Evolutionary conservation across 1,140 invertebrate species (phyloP).

Genomic region (Drosophila tristis): DNA sequence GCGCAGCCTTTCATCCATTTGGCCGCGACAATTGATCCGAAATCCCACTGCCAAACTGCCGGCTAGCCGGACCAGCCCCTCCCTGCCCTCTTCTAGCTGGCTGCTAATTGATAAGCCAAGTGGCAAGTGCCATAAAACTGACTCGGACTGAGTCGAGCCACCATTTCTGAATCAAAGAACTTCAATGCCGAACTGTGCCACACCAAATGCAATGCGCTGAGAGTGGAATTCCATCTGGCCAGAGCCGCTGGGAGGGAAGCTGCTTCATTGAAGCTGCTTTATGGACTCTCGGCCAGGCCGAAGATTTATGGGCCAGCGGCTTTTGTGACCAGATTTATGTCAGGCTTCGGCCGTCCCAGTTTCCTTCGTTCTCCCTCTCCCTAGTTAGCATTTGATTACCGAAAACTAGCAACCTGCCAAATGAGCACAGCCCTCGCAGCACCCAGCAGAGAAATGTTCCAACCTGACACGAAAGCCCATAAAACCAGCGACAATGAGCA

Average conservation of each 20-base stretch:
- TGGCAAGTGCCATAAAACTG: conserved; percentile 67
- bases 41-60: not conserved
- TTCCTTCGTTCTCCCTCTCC: conserved; percentile 3
- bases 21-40: conserved; percentile 30
- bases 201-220: not conserved
- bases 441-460: conserved; percentile 1
- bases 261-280: conserved; percentile 72
- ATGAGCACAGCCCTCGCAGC: conserved; percentile 31
- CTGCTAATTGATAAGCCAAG: conserved; percentile 79
- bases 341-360: conserved; percentile 17
- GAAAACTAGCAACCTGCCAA: conserved; percentile 45
- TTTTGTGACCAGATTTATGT: conserved; percentile 74
- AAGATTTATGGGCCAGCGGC: conserved; percentile 67
- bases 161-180: conserved; percentile 9
- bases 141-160: conserved; percentile 24
- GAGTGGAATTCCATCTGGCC: conserved; percentile 25
- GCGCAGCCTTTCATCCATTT: not conserved
- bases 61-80: not conserved
- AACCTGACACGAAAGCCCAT: conserved; percentile 35
- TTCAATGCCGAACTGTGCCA: conserved; percentile 18
- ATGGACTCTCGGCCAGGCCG: conserved; percentile 54
- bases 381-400: conserved; percentile 4
- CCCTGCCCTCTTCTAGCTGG: not conserved
- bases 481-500: conserved; percentile 27
- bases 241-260: not conserved